Evolutionary conservation across 2,888 invertebrate genomes (phyloP).

Genomic region (Hermodice carunculata): DNA sequence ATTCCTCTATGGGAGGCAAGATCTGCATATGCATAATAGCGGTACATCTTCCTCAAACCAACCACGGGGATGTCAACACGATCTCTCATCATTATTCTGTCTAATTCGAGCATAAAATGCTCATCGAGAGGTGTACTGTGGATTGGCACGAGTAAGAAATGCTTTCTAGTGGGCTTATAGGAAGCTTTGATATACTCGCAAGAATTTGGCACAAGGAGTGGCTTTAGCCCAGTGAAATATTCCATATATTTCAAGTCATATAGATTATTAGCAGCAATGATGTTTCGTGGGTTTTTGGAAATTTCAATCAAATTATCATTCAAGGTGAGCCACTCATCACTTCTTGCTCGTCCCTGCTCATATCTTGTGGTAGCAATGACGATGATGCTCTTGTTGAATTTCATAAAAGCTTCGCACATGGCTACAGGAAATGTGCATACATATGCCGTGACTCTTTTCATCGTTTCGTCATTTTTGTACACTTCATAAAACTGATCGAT

Average conservation of each 20-base stretch:
- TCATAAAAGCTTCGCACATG: conserved; percentile 43
- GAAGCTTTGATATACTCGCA: conserved; percentile 38
- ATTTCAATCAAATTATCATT: conserved; percentile 30
- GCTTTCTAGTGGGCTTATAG: conserved; percentile 36
- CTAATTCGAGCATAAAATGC: conserved; percentile 39
- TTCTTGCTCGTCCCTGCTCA: conserved; percentile 36
- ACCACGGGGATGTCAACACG: conserved; percentile 33
- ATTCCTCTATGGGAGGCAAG: conserved; percentile 42
- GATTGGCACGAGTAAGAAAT: conserved; percentile 43
- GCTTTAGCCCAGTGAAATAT: conserved; percentile 43
- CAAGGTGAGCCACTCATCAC: conserved; percentile 30
- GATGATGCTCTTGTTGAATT: conserved; percentile 43
- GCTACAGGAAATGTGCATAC: conserved; percentile 42
- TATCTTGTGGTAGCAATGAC: conserved; percentile 42
- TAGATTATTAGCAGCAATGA: conserved; percentile 46
- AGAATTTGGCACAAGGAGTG: conserved; percentile 40
- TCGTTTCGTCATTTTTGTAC: conserved; percentile 37
- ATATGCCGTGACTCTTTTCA: conserved; percentile 38
- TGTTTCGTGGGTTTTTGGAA: conserved; percentile 14
- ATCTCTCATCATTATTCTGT: conserved; percentile 28
- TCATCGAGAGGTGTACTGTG: conserved; percentile 41
- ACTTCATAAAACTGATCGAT: conserved; percentile 38
- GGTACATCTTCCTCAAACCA: conserved; percentile 42
- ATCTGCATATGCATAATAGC: conserved; percentile 41
- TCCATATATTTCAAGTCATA: conserved; percentile 47